Evolutionary conservation across 2,888 invertebrate genomes (phyloP), one percentile per base, ranked within the genome.

Genomic region (Proisotoma minuta): DNA sequence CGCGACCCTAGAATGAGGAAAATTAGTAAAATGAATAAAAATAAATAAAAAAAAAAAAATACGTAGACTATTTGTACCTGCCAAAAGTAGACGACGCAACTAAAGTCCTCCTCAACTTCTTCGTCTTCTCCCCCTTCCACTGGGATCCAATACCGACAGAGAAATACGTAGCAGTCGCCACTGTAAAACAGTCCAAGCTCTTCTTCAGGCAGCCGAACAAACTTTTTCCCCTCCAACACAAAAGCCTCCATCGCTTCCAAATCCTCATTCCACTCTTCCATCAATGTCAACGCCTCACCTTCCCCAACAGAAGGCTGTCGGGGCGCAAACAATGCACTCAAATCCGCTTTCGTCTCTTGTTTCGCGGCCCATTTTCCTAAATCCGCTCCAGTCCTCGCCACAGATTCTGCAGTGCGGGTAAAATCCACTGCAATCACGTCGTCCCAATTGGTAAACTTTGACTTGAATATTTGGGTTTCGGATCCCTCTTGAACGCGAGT

Each of bases 61-160:
- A 0, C 98, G n/a, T n/a, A n/a, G n/a, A n/a, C n/a, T n/a, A n/a
- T n/a, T n/a, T n/a, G n/a, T n/a, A n/a, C 98, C 80, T 99, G 99
- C 99, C 99, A 99, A 82, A 99, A 99, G 80, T 99, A 99, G n/a
- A 98, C 97, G 52, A 96, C 91, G 81, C 95, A 96, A 76, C 92
- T 91, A 75, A 87, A 89, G 76, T 88, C 88, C 73, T 86, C 85
- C 75, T 86, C 86, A 12, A 80, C 61, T 29, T 76, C 76, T 12
- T 78, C 78, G 22, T 83, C 84, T 28, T 76, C 76, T 15, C 78
- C 78, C 20, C 82, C 84, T 23, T 84, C 84, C 2, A 81, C 81
- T 0, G 88, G 86, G 74, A 94, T 85, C 84, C 95, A 92, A 78
- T 99, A 99, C 74, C 95, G 86, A 77, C 98, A 99, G 15, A 99